Evolutionary conservation across 2,113 vertebrate species (phyloP), one percentile per base, ranked within the genome.

Genomic region (Thymallus thymallus): DNA sequence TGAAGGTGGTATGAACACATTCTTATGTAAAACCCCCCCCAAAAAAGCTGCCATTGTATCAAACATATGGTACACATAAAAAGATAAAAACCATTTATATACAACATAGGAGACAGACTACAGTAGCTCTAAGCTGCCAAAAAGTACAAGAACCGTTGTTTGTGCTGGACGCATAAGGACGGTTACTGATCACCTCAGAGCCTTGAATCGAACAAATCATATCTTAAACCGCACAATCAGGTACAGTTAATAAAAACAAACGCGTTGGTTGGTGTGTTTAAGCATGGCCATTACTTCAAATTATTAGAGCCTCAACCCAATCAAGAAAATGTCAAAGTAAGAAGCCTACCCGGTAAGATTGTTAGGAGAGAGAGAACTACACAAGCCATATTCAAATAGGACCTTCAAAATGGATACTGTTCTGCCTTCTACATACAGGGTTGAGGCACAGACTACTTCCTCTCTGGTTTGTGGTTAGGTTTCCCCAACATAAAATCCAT

Each of bases 111-210:
- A n/a, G 14, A 9, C 30, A n/a, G 16, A 10, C 63, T 69, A 71
- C 63, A 68, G 14, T 68, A 74, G 68, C 71, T n/a, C 29, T 69
- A 26, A 74, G 75, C 74, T 79, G 78, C 75, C 72, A 61, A 69
- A 80, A 68, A 75, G 71, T 46, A 60, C 12, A 41, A 18, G 5
- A 51, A 51, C 6, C 64, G 29, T 66, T 32, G 35, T 26, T 30
- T 66, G 30, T 32, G 30, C 29, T n/a, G 56, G 56, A 60, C 18
- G n/a, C 13, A 60, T 22, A 9, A 60, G 6, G 20, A 20, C 51
- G 10, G 18, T 22, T 5, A 23, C n/a, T 60, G 6, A n/a, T 60
- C n/a, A 60, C 5, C 56, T 60, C 56, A 16, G 18, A 41, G n/a
- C 56, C 6, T 60, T 22, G 56, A 60, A 23, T 60, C 14, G 5